Conservation (phyloP, 2,797 vertebrate species). For the Labroides dimidiatus region DNA sequence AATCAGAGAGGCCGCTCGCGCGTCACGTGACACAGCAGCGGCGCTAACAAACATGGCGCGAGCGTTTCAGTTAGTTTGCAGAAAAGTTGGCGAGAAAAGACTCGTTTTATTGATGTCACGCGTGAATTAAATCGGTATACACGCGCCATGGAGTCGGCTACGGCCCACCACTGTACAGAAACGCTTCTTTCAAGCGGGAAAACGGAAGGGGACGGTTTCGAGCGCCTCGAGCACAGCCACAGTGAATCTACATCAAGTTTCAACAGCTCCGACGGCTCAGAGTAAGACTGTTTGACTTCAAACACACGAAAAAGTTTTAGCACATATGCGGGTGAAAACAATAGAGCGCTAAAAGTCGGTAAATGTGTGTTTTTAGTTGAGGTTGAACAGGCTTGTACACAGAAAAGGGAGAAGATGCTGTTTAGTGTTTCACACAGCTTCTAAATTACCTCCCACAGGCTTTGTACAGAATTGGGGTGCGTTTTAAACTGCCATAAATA, state of each 20-base stretch:
- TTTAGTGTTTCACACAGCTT: background rate
- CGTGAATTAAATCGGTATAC: fast-evolving
- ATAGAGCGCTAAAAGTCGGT: fast-evolving
- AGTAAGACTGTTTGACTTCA: slow-evolving; percentile 73
- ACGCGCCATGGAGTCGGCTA: slow-evolving; percentile 49
- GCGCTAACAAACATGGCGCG: slow-evolving; percentile 75
- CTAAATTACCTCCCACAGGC: slow-evolving; percentile 18
- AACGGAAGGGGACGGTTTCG: slow-evolving; percentile 7
- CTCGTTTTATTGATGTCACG: background rate
- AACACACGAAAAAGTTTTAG: background rate
- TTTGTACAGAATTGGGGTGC: slow-evolving; percentile 56
- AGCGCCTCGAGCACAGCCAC: slow-evolving; percentile 37
- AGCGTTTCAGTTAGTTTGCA: background rate
- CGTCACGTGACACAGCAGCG: slow-evolving; percentile 65
- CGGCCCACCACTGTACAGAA: background rate
- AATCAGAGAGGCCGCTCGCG: slow-evolving; percentile 39
- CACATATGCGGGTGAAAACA: background rate
- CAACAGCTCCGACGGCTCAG: slow-evolving; percentile 72
- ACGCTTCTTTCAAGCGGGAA: background rate
- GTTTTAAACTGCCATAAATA: slow-evolving; percentile 78
- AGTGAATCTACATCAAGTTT: slow-evolving; percentile 67
- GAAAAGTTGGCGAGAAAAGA: background rate
- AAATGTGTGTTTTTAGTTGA: background rate
- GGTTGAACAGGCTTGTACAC: background rate
- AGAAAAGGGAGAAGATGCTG: slow-evolving; percentile 10